Percentiles rank a stretch among this genome's conserved stretches.
These are phyloP conservation scores for Oenanthe melanoleuca DNA, from an alignment of 2,113 vertebrate species.

Conservation along the genomic window DNA sequence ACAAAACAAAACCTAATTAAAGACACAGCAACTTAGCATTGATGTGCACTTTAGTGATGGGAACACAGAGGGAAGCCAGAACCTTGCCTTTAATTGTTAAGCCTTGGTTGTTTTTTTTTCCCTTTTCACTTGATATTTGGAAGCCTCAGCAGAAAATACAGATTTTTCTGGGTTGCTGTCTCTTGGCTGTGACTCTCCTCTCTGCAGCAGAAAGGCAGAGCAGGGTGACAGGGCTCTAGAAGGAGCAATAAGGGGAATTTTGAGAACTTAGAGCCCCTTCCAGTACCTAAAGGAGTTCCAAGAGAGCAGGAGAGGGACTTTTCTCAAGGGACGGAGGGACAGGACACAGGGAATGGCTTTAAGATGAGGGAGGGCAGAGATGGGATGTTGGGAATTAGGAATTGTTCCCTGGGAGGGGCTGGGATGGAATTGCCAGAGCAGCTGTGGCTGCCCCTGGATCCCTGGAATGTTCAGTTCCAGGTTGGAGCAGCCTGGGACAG, in stretches of 20 bases:
- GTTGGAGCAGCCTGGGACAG: not conserved
- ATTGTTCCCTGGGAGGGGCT: accelerated
- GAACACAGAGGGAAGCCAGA: not conserved
- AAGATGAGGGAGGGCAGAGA: accelerated
- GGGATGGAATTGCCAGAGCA: not conserved
- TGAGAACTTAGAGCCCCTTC: not conserved
- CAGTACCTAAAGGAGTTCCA: not conserved
- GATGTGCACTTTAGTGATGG: not conserved
- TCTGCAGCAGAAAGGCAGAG: not conserved
- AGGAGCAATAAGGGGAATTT: not conserved
- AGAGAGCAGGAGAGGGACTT: not conserved
- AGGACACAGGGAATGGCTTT: not conserved
- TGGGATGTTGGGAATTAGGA: not conserved
- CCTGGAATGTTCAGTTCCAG: not conserved
- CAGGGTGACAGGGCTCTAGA: not conserved
- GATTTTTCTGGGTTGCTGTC: not conserved
- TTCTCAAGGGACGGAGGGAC: not conserved
- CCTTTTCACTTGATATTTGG: not conserved
- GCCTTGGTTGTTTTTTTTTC: not conserved
- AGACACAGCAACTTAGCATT: slow-evolving; percentile 28
- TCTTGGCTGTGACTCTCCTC: not conserved
- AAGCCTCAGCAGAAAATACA: not conserved
- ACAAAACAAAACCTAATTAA: not conserved
- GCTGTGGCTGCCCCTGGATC: not conserved
- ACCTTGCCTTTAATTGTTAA: not conserved